A percentile compares a stretch with the other conserved stretches of the same genome.
These are phyloP conservation scores for Drosophila truncata DNA, from an alignment of 1,140 invertebrate species.

Conservation along the genomic window DNA sequence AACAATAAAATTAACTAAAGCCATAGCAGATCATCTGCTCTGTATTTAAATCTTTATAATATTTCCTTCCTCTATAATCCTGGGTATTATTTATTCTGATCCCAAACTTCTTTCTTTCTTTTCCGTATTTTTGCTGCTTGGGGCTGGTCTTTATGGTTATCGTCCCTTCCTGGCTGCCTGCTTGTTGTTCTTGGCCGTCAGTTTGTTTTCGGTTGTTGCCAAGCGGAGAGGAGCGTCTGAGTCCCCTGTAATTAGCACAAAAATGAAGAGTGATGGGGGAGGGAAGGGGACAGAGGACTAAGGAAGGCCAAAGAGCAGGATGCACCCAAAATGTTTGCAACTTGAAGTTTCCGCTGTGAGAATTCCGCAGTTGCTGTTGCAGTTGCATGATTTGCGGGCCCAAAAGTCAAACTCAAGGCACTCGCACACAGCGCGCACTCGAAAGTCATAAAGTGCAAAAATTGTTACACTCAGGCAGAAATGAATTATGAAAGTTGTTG, in stretches of 20 bases:
- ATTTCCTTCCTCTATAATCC: background rate
- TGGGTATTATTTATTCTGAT: background rate
- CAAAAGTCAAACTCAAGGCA: constrained; percentile 55
- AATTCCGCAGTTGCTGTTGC: constrained; percentile 38
- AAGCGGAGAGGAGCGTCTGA: constrained; percentile 62
- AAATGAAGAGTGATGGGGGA: constrained; percentile 27
- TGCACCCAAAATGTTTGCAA: constrained; percentile 70
- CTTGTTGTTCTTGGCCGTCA: constrained; percentile 71
- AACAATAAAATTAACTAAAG: background rate
- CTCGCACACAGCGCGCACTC: constrained; percentile 68
- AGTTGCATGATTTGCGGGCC: constrained; percentile 72
- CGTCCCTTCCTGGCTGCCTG: constrained; percentile 57
- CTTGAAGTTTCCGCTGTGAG: constrained; percentile 60
- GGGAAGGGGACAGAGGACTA: background rate
- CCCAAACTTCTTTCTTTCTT: background rate
- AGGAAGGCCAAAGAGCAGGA: constrained; percentile 27
- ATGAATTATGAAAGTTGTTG: constrained; percentile 81
- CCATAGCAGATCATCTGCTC: accelerated
- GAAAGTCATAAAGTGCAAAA: constrained; percentile 82
- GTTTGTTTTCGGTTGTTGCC: constrained; percentile 74
- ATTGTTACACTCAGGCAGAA: constrained; percentile 83
- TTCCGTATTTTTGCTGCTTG: constrained; percentile 8
- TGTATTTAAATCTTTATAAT: background rate
- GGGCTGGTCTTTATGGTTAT: constrained; percentile 42
- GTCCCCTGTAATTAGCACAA: constrained; percentile 76